Percentiles rank a stretch among this genome's conserved stretches.
Evolutionary conservation across 2,113 vertebrate species (phyloP).

Genomic region (Prionailurus viverrinus): DNA sequence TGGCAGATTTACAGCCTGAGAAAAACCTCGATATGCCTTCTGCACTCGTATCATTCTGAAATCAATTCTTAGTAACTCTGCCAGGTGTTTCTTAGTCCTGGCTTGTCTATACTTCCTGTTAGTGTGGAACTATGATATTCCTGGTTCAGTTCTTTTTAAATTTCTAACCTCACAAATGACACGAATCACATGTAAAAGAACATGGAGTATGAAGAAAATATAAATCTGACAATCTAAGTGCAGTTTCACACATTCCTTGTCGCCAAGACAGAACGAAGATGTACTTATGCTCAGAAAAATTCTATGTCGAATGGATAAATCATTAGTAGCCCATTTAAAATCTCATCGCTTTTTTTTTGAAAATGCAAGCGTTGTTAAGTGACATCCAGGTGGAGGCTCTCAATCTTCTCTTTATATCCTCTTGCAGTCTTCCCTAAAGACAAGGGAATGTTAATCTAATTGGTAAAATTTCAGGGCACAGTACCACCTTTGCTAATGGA

Average conservation of each 20-base stretch:
- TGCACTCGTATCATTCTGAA: not conserved
- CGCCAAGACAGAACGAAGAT: not conserved
- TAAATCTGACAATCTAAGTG: not conserved
- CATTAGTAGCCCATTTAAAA: not conserved
- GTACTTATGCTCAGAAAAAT: not conserved
- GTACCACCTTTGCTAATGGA: not conserved
- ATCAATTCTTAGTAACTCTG: not conserved
- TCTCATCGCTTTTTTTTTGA: not conserved
- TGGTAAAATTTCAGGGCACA: not conserved
- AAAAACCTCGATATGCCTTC: not conserved
- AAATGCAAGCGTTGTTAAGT: not conserved
- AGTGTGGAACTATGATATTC: constrained; percentile 14
- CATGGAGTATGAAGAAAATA: not conserved
- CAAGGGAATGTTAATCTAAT: not conserved
- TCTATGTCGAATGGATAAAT: not conserved
- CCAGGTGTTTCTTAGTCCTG: not conserved
- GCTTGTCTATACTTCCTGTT: not conserved
- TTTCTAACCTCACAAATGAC: constrained; percentile 1
- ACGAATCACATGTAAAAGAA: constrained; percentile 5
- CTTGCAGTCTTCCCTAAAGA: not conserved
- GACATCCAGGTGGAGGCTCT: not conserved
- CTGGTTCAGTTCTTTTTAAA: constrained; percentile 4
- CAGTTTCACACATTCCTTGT: not conserved
- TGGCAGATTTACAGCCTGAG: not conserved
- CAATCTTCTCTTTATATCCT: not conserved